Evolutionary conservation across 2,797 vertebrate species (phyloP), one percentile per base, ranked within the genome.

Genomic region (Pseudomugil gertrudae): DNA sequence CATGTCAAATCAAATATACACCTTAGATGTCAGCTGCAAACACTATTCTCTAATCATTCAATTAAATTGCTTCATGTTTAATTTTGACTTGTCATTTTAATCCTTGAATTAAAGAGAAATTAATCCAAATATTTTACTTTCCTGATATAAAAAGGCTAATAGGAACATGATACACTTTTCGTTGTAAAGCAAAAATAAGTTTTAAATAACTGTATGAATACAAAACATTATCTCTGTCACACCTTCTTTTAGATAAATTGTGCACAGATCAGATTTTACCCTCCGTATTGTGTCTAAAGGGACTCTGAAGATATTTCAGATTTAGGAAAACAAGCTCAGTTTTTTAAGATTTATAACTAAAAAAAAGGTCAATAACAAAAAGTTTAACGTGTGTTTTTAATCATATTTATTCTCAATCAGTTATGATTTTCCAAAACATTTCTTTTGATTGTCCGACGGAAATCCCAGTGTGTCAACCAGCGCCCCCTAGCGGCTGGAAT

Each of bases 401-500:
- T 3, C 6, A 7, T 11, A 13, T 13, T 24, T 26, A 50, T 26
- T 24, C 11, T 26, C 0, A 13, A 45, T 54, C 17, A 43, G 11
- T 64, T 4, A 3, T 32, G 36, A 9, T 15, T 26, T 8, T 32
- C 10, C 47, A 50, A 45, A 55, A 66, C 40, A 40, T 74, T 29
- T 61, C 1, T 60, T 55, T 70, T 54, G 6, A 36, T 48, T 11
- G 2, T 3, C n/a, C 59, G 33, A 69, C 69, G 32, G 67, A 33
- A 23, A 63, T 33, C 9, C 48, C 2, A 32, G 50, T 45, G 77
- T 79, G 83, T 72, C 33, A 66, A 40, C 82, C 71, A 78, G 76
- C 87, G 89, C 92, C 91, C 84, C 88, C 92, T 92, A 90, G 89
- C 63, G 91, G 77, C 45, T 9, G 0, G 13, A 59, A 17, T 32